A percentile compares a stretch with the other conserved stretches of the same genome.
Conservation (phyloP, 2,797 vertebrate species). For the Oceanodroma leucorhoa region DNA sequence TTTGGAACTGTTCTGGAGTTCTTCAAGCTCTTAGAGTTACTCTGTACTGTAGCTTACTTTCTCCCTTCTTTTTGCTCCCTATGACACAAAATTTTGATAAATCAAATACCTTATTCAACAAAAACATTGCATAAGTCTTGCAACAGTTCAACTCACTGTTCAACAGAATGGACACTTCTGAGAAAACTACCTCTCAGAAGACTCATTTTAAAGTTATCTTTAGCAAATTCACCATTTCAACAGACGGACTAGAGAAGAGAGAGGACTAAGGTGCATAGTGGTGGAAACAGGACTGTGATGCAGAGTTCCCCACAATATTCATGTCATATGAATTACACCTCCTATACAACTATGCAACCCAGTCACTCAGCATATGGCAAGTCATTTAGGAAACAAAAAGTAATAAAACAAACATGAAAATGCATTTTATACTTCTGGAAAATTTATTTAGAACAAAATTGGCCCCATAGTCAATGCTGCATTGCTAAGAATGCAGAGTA, state of each 20-base stretch:
- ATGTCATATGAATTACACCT: background rate
- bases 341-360: background rate
- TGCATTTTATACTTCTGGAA: background rate
- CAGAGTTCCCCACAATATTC: background rate
- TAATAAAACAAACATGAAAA: background rate
- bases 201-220: background rate
- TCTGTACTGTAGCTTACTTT: background rate
- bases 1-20: background rate
- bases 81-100: background rate
- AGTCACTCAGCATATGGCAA: background rate
- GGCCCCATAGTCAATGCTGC: background rate
- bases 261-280: background rate
- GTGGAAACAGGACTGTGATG: background rate
- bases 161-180: background rate
- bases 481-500: background rate
- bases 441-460: background rate
- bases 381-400: background rate
- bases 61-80: background rate
- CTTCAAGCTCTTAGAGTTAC: background rate
- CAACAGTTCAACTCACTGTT: background rate
- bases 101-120: background rate
- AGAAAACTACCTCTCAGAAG: background rate
- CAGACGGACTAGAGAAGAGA: background rate
- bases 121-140: background rate
- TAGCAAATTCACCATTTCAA: background rate